A percentile compares a stretch with the other conserved stretches of the same genome.
Evolutionary conservation across 2,888 invertebrate genomes (phyloP).

Genomic region (Ceraclea dissimilis): DNA sequence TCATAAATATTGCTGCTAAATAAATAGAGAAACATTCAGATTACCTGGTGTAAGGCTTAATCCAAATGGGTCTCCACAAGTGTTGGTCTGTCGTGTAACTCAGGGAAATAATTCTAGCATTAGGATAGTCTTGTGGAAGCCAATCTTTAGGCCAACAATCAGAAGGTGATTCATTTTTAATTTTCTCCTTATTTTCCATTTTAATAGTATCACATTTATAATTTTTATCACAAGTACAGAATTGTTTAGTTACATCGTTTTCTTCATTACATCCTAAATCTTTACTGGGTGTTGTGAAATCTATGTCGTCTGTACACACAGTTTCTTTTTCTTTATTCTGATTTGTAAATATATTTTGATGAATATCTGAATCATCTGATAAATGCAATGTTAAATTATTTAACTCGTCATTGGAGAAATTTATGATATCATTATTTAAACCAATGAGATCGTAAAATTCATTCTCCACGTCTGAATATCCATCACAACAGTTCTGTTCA

Average conservation of each 20-base stretch:
- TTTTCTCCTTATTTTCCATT: background rate
- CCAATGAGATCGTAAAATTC: slow-evolving; percentile 8
- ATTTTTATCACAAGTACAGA: background rate
- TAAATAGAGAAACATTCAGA: background rate
- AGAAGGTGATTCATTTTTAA: slow-evolving; percentile 40
- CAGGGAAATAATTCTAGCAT: slow-evolving; percentile 68
- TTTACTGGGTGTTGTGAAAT: no score
- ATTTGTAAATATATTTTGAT: background rate
- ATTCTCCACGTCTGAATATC: slow-evolving; percentile 3
- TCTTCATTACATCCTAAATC: background rate
- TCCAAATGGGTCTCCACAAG: slow-evolving; percentile 70
- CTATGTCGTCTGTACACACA: background rate
- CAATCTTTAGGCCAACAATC: slow-evolving; percentile 83
- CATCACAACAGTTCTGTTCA: background rate
- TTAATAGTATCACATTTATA: background rate
- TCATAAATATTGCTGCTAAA: background rate
- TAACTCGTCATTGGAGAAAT: background rate
- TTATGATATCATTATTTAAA: slow-evolving; percentile 1
- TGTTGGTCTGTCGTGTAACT: slow-evolving; percentile 77
- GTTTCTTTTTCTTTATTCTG: background rate
- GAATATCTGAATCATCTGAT: background rate
- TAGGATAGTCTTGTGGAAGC: slow-evolving; percentile 70
- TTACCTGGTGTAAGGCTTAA: slow-evolving; percentile 57
- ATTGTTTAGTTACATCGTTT: background rate
- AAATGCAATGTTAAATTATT: background rate